Evolutionary conservation across 2,888 invertebrate species (phyloP).

Genomic region (Pollenia amentaria): DNA sequence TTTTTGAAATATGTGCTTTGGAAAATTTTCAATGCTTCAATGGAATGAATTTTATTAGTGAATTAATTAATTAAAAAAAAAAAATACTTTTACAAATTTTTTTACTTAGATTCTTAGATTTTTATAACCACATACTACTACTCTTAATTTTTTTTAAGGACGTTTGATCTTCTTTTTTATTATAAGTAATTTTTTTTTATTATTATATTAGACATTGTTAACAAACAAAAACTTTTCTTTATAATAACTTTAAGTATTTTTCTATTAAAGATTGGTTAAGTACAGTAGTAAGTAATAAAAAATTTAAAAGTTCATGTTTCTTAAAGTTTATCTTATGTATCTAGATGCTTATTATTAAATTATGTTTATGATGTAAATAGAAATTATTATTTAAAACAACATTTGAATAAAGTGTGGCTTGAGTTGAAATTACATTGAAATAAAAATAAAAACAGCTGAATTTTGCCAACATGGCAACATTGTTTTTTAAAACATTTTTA

Average conservation of each 20-base stretch:
- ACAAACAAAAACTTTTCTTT: slow-evolving; percentile 5
- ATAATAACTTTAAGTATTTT: slow-evolving; percentile 45
- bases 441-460: no score
- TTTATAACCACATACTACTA: slow-evolving; percentile 56
- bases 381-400: slow-evolving; percentile 9
- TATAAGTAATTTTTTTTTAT: slow-evolving; percentile 9
- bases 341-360: slow-evolving; percentile 15
- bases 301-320: slow-evolving; percentile 2
- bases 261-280: slow-evolving; percentile 28
- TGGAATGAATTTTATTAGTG: slow-evolving; percentile 74
- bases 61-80: slow-evolving; percentile 54
- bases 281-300: slow-evolving; percentile 50
- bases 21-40: slow-evolving; percentile 74
- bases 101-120: slow-evolving; percentile 69
- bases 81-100: slow-evolving; percentile 60
- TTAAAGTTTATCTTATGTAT: slow-evolving; percentile 41
- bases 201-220: slow-evolving; percentile 50
- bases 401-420: slow-evolving; percentile 21
- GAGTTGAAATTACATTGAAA: slow-evolving; percentile 20
- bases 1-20: slow-evolving; percentile 70
- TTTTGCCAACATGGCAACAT: no score
- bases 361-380: slow-evolving; percentile 8
- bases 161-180: slow-evolving; percentile 34
- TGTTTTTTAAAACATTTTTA: no score
- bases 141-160: slow-evolving; percentile 39